Percentiles rank a stretch among this genome's conserved stretches.
phyloP scores from a whole-genome alignment of 2,888 invertebrate species.

The Pterostichus niger region DNA sequence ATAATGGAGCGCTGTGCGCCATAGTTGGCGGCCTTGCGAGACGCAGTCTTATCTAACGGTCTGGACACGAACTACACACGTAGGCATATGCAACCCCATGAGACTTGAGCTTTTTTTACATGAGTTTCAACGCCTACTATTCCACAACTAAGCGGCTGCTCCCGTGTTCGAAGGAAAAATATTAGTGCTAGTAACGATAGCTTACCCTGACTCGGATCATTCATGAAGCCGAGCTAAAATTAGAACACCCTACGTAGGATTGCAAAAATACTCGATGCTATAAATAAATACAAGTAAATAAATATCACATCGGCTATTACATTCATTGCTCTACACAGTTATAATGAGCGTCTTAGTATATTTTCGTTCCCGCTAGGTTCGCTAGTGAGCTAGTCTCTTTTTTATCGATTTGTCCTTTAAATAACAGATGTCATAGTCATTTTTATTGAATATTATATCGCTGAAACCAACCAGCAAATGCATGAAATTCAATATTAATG shows the following conservation, averaged over 20 bases:
- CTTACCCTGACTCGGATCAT: not conserved
- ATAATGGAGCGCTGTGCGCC: conserved; percentile 56
- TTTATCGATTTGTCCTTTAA: too few species aligned
- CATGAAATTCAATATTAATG: too few species aligned
- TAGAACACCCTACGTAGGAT: conserved; percentile 22
- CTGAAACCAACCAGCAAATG: too few species aligned
- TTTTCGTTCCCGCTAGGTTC: too few species aligned
- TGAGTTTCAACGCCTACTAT: conserved; percentile 4
- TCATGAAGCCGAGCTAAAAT: conserved; percentile 13
- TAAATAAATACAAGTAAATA: too few species aligned
- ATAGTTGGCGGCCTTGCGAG: conserved; percentile 57
- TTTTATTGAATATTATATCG: too few species aligned
- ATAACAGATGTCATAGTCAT: too few species aligned
- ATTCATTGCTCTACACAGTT: too few species aligned
- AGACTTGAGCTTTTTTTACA: not conserved
- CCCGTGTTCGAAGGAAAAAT: conserved; percentile 22
- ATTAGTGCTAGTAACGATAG: conserved; percentile 6
- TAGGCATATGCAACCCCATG: conserved; percentile 39
- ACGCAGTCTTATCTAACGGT: conserved; percentile 61
- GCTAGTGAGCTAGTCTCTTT: too few species aligned
- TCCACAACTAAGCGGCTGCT: conserved; percentile 12
- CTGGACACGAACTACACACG: conserved; percentile 54
- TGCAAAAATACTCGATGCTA: conserved; percentile 10
- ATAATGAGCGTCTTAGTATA: too few species aligned
- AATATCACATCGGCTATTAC: not conserved